Evolutionary conservation across 2,113 vertebrate species (phyloP), one percentile per base, ranked within the genome.

Genomic region (Chionodraco myersi): DNA sequence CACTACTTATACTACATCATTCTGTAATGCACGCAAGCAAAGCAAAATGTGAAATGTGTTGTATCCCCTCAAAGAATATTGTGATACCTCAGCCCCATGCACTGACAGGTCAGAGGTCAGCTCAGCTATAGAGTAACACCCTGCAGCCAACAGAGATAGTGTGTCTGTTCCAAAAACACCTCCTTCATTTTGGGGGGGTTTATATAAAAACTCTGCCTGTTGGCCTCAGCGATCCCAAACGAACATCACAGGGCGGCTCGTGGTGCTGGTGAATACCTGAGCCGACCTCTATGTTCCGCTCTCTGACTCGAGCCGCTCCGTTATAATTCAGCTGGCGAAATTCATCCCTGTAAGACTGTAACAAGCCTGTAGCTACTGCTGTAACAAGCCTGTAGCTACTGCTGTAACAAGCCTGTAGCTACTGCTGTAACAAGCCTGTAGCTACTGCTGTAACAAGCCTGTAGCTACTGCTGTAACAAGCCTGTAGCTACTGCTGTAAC

Each of bases 371-470:
- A 21, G 21, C 21, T 21, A 21, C 21, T 21, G 21, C 90, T 78
- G 78, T 77, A 71, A 85, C 79, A 75, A 68, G 65, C 92, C 83
- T 78, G 87, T 91, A 84, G 92, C 91, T 87, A 79, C 90, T 94
- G 91, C n/a, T n/a, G n/a, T n/a, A n/a, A n/a, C n/a, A n/a, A n/a
- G n/a, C n/a, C n/a, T 21, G 21, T 21, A 21, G 21, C 21, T 21
- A 21, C 21, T 21, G 21, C 90, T 78, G 78, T 77, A 71, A 85
- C 79, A 75, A 68, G 65, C 92, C 83, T 78, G 87, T 91, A 84
- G 92, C 91, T 87, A 79, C 90, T 94, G 91, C 90, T 78, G 78
- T 77, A 71, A 85, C 79, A 75, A 68, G 65, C 92, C 83, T n/a
- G n/a, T n/a, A n/a, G n/a, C n/a, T n/a, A n/a, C n/a, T n/a, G n/a